Base-by-base conservation (phyloP, 1,140 invertebrate genomes). In the Lethrus apterus region DNA sequence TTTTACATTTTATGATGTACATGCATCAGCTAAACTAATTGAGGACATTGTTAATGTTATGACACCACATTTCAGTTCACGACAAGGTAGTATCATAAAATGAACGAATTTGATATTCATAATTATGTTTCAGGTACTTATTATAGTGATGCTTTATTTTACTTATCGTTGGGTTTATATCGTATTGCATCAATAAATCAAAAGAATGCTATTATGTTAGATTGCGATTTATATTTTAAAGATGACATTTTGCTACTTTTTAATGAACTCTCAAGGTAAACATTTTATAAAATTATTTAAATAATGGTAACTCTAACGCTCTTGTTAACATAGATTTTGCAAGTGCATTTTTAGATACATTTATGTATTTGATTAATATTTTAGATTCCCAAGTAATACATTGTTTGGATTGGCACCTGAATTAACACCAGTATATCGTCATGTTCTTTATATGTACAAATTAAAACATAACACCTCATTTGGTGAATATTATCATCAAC, bases 141-240 rank as follows among this genome's bases (percentile, higher is more conserved):
- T 58, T 91, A 89, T 58, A 86, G 83, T 41, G 83, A 89, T 68
- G 77, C 83, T 1, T 63, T 91, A 1, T 92, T 91, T 62, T 91
- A 86, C 60, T 59, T 91, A 2, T 91, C 88, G 0, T 68, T 89
- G 4, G 84, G 81, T 2, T 62, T 90, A 10, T 80, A 89, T 65
- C 70, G 75, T 55, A 76, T 90, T 32, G 76, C 86, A 13, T 78
- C 80, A 4, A 56, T 57, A 0, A 66, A 72, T 41, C 72, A 83
- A 44, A 67, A 76, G n/a, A 65, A 70, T 45, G 77, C 83, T 7
- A 77, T 88, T 31, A 74, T 91, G 65, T 69, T 91, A 7, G 89
- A 93, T 69, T 80, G 83, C 46, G 88, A 92, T 70, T 77, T 84
- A 14, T 80, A 83, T 65, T 83, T 92, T 58, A 73, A 76, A 55